A percentile compares a stretch with the other conserved stretches of the same genome.
Conservation (phyloP, 1,140 invertebrate species). For the Euwallacea similis region DNA sequence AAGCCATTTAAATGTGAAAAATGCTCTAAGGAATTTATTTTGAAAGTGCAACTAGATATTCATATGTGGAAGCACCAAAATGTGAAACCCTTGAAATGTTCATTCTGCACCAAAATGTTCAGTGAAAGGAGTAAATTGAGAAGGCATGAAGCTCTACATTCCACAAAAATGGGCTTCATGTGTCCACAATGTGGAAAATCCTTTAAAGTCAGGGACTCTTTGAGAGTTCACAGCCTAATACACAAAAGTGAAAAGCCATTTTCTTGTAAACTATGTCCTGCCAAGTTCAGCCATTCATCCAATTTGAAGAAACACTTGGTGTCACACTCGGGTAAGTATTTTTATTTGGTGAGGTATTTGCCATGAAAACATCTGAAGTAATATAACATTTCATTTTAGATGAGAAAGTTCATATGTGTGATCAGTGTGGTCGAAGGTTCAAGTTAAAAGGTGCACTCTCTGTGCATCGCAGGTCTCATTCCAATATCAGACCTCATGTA, state of each 20-base stretch:
- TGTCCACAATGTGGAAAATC: conserved; percentile 55
- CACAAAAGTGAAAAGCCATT: conserved; percentile 59
- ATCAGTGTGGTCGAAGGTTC: conserved; percentile 60
- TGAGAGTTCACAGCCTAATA: conserved; percentile 55
- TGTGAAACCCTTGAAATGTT: conserved; percentile 49
- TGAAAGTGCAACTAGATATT: conserved; percentile 49
- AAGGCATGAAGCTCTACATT: conserved; percentile 47
- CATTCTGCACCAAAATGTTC: conserved; percentile 49
- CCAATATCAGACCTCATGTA: conserved; percentile 52
- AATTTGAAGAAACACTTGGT: conserved; percentile 59
- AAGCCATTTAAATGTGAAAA: conserved; percentile 50
- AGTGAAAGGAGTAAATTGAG: conserved; percentile 48
- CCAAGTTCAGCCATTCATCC: conserved; percentile 58
- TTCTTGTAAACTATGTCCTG: conserved; percentile 55
- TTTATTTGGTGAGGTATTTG: neutral
- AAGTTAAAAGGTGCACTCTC: conserved; percentile 55
- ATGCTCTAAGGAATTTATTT: conserved; percentile 50
- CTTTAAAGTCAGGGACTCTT: conserved; percentile 55
- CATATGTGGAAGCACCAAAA: conserved; percentile 50
- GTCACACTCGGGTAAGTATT: conserved; percentile 58
- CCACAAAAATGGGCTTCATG: conserved; percentile 46
- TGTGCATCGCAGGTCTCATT: conserved; percentile 51
- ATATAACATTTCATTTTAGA: conserved; percentile 50
- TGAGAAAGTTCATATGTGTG: conserved; percentile 59
- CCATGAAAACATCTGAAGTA: conserved; percentile 1